Evolutionary conservation across 2,797 vertebrate species (phyloP).

Genomic region (Natrix natrix): DNA sequence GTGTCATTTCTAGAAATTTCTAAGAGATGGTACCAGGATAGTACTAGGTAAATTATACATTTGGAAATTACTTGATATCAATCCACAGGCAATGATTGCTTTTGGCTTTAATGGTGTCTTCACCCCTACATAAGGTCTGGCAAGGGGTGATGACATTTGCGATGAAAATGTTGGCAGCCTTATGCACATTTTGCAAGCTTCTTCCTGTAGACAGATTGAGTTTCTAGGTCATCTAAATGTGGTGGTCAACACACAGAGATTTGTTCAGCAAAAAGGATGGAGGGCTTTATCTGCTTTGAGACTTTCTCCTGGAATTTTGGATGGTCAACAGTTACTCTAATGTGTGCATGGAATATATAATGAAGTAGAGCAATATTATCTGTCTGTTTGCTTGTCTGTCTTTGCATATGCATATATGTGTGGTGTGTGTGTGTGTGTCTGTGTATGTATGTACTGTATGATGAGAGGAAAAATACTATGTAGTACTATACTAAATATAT

Average conservation of each 20-base stretch:
- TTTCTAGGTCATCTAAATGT: not conserved
- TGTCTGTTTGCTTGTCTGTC: no score
- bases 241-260: not conserved
- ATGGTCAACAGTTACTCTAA: not conserved
- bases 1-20: no score
- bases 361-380: no score
- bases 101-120: no score
- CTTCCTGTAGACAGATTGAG: not conserved
- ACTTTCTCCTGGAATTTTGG: not conserved
- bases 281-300: not conserved
- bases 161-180: not conserved
- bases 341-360: not conserved
- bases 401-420: no score
- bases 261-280: not conserved
- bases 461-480: no score
- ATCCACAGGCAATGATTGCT: not conserved
- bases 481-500: no score
- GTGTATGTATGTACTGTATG: no score
- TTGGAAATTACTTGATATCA: not conserved
- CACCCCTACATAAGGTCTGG: not conserved
- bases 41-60: not conserved
- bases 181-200: not conserved
- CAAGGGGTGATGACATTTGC: not conserved
- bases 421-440: no score
- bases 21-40: not conserved